phyloP scores from a whole-genome alignment of 2,888 invertebrate species.

The Orthosia cruda region DNA sequence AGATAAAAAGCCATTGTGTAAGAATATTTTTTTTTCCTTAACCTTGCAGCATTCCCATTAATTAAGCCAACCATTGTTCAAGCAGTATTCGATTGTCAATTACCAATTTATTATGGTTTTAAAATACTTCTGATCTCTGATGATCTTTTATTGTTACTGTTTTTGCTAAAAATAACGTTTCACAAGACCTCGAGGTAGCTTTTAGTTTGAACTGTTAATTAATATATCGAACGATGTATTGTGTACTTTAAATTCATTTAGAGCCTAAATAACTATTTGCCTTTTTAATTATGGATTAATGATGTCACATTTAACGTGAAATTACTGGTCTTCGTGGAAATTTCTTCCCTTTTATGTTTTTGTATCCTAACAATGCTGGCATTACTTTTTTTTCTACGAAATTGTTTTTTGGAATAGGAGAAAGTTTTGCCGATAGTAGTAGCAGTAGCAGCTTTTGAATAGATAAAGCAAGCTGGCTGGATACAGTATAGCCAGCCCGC shows the following conservation, averaged over 20 bases:
- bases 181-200: constrained; percentile 5
- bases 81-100: constrained; percentile 69
- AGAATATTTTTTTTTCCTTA: constrained; percentile 41
- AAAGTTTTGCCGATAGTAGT: not conserved
- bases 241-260: constrained; percentile 10
- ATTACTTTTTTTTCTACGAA: constrained; percentile 11
- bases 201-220: constrained; percentile 42
- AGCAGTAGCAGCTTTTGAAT: too few species aligned
- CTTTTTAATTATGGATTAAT: constrained; percentile 18
- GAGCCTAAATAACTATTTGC: not conserved
- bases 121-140: constrained; percentile 63
- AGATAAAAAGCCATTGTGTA: constrained; percentile 26
- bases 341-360: not conserved
- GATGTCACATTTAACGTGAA: not conserved
- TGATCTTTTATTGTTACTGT: constrained; percentile 65
- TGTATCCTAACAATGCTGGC: constrained; percentile 1
- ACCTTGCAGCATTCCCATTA: constrained; percentile 70
- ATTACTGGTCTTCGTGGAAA: not conserved
- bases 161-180: constrained; percentile 41
- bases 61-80: constrained; percentile 70
- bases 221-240: constrained; percentile 37
- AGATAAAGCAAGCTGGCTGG: not conserved
- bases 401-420: not conserved
- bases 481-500: not conserved
- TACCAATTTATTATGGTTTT: constrained; percentile 77